Evolutionary conservation across 2,797 vertebrate species (phyloP).

Genomic region (Anabas testudineus): DNA sequence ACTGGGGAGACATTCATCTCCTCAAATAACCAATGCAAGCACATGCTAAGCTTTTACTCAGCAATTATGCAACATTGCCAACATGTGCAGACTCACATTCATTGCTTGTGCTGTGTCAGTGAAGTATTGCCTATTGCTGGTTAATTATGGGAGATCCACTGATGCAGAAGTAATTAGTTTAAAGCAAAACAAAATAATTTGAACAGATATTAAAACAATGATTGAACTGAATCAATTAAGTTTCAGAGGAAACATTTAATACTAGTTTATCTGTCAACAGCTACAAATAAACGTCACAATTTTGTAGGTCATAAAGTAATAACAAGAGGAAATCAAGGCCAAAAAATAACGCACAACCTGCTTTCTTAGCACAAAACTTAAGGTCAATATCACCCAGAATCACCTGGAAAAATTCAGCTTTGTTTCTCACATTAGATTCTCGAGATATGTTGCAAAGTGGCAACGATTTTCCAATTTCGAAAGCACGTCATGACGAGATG

Average conservation of each 20-base stretch:
- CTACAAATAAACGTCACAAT: too few species aligned
- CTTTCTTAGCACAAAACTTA: not conserved
- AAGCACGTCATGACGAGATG: constrained; percentile 3
- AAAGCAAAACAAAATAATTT: not conserved
- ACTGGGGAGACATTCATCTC: not conserved
- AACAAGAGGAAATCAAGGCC: not conserved
- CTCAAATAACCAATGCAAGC: not conserved
- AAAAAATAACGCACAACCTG: too few species aligned
- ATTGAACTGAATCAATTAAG: not conserved
- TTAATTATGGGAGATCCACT: not conserved
- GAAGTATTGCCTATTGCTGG: not conserved
- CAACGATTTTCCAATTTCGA: constrained; percentile 3
- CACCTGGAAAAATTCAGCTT: constrained; percentile 7
- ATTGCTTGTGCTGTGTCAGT: not conserved
- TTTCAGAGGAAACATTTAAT: not conserved
- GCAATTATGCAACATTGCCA: not conserved
- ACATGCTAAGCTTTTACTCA: not conserved
- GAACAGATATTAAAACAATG: not conserved
- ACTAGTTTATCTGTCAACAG: too few species aligned
- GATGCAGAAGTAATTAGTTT: not conserved
- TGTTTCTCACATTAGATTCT: not conserved
- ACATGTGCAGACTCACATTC: not conserved
- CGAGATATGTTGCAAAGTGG: constrained; percentile 5
- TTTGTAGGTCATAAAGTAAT: not conserved
- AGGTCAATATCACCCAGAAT: constrained; percentile 2